Evolutionary conservation across 1,140 invertebrate genomes (phyloP).

Genomic region (Portunus trituberculatus): DNA sequence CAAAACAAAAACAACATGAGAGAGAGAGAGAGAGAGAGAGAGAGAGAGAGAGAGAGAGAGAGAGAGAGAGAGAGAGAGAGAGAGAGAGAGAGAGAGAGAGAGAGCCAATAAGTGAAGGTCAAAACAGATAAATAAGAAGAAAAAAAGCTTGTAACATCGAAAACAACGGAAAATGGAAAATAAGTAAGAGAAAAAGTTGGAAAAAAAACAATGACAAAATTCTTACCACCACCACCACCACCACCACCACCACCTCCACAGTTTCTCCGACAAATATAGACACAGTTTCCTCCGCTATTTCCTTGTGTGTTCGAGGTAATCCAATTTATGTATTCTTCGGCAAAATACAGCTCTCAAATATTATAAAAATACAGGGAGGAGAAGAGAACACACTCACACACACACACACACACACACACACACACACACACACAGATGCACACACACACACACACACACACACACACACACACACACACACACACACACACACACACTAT

Average conservation of each 20-base stretch:
- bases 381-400: background rate
- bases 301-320: background rate
- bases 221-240: background rate
- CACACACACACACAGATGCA: too few species aligned
- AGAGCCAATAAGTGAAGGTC: background rate
- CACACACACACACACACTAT: too few species aligned
- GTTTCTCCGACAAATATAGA: background rate
- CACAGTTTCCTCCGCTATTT: background rate
- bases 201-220: background rate
- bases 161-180: too few species aligned
- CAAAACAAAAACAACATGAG: too few species aligned
- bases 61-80: background rate
- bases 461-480: too few species aligned
- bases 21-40: constrained; percentile 77
- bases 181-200: background rate
- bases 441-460: too few species aligned
- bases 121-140: too few species aligned
- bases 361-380: background rate
- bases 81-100: background rate
- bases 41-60: constrained; percentile 77
- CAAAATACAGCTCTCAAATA: background rate
- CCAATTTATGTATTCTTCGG: background rate
- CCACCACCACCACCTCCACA: background rate
- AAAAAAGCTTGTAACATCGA: too few species aligned
- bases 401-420: too few species aligned